phyloP scores from a whole-genome alignment of 92 coral and sea anemone genomes.

The Siderastrea radians region DNA sequence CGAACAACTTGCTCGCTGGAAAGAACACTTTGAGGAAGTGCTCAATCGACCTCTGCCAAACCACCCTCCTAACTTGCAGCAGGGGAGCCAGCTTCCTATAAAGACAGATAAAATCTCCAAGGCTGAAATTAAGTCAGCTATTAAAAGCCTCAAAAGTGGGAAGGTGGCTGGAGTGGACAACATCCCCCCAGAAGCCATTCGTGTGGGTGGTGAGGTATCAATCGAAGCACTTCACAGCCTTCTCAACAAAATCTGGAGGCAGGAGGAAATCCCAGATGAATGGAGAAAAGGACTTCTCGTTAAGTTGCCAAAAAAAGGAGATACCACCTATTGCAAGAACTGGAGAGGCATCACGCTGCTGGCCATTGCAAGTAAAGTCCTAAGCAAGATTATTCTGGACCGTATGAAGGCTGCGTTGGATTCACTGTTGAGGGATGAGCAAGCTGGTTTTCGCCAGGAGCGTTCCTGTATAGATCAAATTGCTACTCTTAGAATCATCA shows the following conservation, averaged over 20 bases:
- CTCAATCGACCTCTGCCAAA: background rate
- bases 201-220: background rate
- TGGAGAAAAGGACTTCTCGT: background rate
- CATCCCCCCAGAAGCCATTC: background rate
- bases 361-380: background rate
- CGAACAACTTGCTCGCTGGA: conserved; percentile 15
- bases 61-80: background rate
- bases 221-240: background rate
- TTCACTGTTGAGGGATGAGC: background rate
- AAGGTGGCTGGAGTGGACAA: background rate
- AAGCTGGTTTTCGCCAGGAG: background rate
- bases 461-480: conserved; percentile 22
- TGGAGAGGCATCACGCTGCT: background rate
- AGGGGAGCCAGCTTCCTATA: background rate
- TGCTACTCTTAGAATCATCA: background rate
- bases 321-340: conserved; percentile 7
- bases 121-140: background rate
- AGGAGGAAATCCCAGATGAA: background rate
- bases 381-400: background rate
- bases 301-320: background rate
- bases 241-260: background rate
- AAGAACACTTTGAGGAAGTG: conserved; percentile 25
- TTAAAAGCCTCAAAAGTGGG: conserved; percentile 6
- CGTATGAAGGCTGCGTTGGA: background rate
- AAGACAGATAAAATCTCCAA: background rate